A percentile compares a stretch with the other conserved stretches of the same genome.
These are phyloP conservation scores for Phallusia fumigata DNA, from an alignment of 23 tunicate species.

Conservation along the genomic window DNA sequence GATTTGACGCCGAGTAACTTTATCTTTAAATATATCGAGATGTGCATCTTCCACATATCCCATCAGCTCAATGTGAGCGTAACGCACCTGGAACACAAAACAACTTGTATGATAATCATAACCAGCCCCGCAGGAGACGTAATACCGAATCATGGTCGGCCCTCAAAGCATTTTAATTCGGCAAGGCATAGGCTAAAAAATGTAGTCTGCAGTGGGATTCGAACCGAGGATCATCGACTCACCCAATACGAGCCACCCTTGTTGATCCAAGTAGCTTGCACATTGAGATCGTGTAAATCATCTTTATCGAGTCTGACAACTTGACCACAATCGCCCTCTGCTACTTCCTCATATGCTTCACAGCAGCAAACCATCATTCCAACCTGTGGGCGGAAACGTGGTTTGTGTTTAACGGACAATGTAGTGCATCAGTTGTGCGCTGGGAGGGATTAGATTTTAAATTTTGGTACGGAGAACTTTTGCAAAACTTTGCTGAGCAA, in stretches of 20 bases:
- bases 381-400: background rate
- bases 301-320: conserved; percentile 62
- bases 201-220: no score
- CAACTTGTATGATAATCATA: no score
- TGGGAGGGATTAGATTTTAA: no score
- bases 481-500: no score
- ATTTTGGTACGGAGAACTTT: no score
- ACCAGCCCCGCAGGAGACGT: no score
- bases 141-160: no score
- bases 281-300: conserved; percentile 78
- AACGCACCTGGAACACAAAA: conserved; percentile 75
- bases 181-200: no score
- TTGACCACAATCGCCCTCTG: conserved; percentile 63
- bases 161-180: no score
- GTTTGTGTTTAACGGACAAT: background rate
- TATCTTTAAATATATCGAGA: background rate
- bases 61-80: conserved; percentile 69
- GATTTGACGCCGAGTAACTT: background rate
- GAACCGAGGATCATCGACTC: background rate
- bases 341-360: conserved; percentile 60
- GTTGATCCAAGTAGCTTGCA: conserved; percentile 76
- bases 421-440: no score
- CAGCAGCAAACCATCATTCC: conserved; percentile 79
- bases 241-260: conserved; percentile 86
- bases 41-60: conserved; percentile 10